phyloP scores from a whole-genome alignment of 2,113 vertebrate genomes.

The Rhinolophus ferrumequinum region DNA sequence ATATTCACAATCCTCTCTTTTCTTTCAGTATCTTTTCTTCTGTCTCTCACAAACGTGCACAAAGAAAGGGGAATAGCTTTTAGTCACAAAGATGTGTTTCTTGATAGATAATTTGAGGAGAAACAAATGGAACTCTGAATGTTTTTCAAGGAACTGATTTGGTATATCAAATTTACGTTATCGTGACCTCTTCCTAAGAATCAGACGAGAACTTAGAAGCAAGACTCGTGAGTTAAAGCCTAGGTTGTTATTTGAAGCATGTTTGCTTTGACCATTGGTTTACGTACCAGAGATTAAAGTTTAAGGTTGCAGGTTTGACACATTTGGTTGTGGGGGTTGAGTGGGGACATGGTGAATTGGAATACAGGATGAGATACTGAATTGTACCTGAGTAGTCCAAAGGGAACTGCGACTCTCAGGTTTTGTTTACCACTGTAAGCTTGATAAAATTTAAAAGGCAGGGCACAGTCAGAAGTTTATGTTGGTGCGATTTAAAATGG shows the following conservation, averaged over 20 bases:
- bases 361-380: neutral
- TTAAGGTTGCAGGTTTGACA: neutral
- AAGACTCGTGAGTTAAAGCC: neutral
- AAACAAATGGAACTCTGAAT: neutral
- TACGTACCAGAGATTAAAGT: neutral
- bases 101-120: neutral
- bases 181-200: neutral
- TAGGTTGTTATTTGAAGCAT: neutral
- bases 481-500: neutral
- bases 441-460: neutral
- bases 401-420: neutral
- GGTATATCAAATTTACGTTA: conserved; percentile 27
- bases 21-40: neutral
- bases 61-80: conserved; percentile 10
- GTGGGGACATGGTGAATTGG: neutral
- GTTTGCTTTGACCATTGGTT: conserved; percentile 14
- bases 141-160: conserved; percentile 37
- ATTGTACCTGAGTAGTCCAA: neutral
- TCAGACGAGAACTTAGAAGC: neutral
- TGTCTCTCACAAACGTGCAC: neutral
- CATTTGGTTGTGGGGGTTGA: neutral
- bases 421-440: neutral
- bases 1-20: neutral
- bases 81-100: conserved; percentile 21
- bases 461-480: neutral